Evolutionary conservation across 35 echinoderm and acorn worm species (phyloP).

Genomic region (Eucidaris tribuloides): DNA sequence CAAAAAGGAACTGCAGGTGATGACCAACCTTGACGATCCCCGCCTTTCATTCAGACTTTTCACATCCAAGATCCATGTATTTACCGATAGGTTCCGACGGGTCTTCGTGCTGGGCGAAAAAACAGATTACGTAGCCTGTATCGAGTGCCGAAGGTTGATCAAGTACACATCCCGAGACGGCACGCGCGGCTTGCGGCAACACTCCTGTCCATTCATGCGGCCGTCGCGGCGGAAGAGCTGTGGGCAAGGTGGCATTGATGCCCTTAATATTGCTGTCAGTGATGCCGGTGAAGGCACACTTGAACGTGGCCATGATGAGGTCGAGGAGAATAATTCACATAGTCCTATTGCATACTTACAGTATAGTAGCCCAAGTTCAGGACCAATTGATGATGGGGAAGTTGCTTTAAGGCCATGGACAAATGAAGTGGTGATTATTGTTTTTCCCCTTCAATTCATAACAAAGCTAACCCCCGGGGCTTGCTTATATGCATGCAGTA

Average conservation of each 20-base stretch:
- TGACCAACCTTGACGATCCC: not conserved
- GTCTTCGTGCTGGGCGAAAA: not conserved
- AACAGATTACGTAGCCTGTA: not conserved
- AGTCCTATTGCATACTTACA: no score
- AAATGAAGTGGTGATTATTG: no score
- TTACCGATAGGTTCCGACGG: constrained; percentile 4
- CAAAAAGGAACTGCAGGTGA: constrained; percentile 8
- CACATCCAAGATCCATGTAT: constrained; percentile 2
- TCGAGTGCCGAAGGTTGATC: not conserved
- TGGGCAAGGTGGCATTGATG: not conserved
- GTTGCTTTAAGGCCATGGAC: no score
- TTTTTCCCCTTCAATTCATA: no score
- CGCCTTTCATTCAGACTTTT: constrained; percentile 3
- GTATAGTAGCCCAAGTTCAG: no score
- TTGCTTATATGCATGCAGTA: no score
- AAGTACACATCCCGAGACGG: constrained; percentile 10
- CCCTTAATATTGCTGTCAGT: not conserved
- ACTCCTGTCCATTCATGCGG: not conserved
- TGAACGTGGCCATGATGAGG: no score
- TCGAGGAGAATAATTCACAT: no score
- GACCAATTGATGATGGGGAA: no score
- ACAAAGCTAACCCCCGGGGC: no score
- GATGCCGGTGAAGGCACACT: not conserved
- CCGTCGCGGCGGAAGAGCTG: not conserved
- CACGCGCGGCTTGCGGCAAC: constrained; percentile 1